These are phyloP conservation scores for Phrynocephalus guinanensis DNA, from an alignment of 2,797 vertebrate genomes.

Conservation along the genomic window DNA sequence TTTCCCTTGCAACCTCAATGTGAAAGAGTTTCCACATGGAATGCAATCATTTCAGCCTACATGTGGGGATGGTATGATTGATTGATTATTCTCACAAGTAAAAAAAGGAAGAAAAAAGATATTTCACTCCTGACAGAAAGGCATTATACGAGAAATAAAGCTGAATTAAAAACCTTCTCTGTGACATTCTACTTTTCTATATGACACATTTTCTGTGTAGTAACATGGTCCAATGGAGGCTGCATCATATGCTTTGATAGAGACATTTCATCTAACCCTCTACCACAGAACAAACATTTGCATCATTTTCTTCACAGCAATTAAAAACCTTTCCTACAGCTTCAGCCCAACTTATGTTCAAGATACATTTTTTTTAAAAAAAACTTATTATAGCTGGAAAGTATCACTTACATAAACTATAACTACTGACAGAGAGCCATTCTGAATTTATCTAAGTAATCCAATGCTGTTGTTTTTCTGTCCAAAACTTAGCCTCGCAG, in stretches of 20 bases:
- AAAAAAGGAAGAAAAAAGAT: neutral
- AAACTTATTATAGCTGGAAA: neutral
- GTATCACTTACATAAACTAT: neutral
- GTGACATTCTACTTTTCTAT: neutral
- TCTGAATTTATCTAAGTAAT: neutral
- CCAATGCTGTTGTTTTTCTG: neutral
- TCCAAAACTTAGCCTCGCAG: neutral
- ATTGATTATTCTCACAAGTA: neutral
- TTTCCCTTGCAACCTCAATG: too few species aligned
- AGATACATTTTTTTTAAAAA: neutral
- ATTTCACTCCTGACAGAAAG: neutral
- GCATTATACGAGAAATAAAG: neutral
- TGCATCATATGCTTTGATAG: neutral
- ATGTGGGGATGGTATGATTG: neutral
- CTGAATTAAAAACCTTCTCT: neutral
- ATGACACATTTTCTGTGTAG: neutral
- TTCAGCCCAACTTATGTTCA: neutral
- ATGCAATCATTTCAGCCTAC: neutral
- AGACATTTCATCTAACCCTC: neutral
- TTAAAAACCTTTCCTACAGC: neutral
- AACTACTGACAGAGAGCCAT: constrained; percentile 9
- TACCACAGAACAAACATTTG: neutral
- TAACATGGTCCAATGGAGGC: neutral
- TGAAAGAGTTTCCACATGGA: too few species aligned
- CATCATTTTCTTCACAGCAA: neutral